Evolutionary conservation across 2,797 vertebrate species (phyloP).

Genomic region (Sebastes kiyomatsui): DNA sequence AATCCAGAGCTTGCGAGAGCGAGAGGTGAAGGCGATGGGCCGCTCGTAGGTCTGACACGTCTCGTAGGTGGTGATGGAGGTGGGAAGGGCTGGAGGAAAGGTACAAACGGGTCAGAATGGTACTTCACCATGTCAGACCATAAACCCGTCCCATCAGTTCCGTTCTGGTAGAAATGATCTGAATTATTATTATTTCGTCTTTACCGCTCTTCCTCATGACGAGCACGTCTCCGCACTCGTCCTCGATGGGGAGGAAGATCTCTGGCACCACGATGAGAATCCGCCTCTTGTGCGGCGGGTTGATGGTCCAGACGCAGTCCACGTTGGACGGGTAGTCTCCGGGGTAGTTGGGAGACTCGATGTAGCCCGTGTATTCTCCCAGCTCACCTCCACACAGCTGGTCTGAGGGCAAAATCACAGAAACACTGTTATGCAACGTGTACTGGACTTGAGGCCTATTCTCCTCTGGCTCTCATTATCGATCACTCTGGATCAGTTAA

Average conservation of each 20-base stretch:
- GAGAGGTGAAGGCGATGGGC: constrained; percentile 96
- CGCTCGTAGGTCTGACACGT: constrained; percentile 98
- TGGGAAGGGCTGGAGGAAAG: constrained; percentile 85
- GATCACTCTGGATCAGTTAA: neutral
- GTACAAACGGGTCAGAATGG: neutral
- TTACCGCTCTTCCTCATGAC: constrained; percentile 98
- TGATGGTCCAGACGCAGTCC: constrained; percentile 96
- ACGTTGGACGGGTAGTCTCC: constrained; percentile 96
- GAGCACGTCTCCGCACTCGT: constrained; percentile 95
- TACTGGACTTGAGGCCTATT: neutral
- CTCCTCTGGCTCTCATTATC: neutral
- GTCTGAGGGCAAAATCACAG: constrained; percentile 78
- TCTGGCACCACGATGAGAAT: constrained; percentile 97
- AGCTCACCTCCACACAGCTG: constrained; percentile 95
- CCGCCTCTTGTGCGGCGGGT: constrained; percentile 93
- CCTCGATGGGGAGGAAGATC: constrained; percentile 97
- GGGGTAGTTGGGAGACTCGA: constrained; percentile 97
- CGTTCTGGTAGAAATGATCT: neutral
- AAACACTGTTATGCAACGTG: neutral
- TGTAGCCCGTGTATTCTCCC: constrained; percentile 95
- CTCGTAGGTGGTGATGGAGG: constrained; percentile 98
- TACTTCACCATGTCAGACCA: neutral
- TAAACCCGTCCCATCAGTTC: neutral
- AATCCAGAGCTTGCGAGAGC: constrained; percentile 96
- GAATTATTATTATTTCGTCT: neutral